Percentiles rank a stretch among this genome's conserved stretches.
Conservation (phyloP, 92 coral and sea anemone genomes). For the Montipora capitata region DNA sequence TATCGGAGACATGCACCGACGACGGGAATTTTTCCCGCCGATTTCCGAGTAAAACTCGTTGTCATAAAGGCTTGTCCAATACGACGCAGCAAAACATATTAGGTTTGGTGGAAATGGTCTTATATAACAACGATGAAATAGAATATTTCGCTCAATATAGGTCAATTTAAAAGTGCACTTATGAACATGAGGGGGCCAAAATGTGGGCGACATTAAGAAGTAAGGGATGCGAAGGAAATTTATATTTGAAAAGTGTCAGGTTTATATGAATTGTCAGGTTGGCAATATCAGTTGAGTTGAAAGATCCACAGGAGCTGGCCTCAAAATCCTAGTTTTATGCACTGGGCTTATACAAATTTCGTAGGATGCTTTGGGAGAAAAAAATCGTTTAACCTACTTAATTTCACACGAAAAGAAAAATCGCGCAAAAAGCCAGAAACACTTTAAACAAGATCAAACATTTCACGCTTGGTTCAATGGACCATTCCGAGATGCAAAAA, state of each 20-base stretch:
- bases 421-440: too few relatives aligned
- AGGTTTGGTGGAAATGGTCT: neutral
- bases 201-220: neutral
- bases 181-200: neutral
- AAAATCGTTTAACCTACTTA: too few relatives aligned
- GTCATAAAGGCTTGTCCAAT: conserved; percentile 23
- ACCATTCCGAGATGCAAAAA: too few relatives aligned
- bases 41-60: conserved; percentile 1
- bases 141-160: neutral
- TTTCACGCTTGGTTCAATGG: too few relatives aligned
- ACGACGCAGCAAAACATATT: conserved; percentile 19
- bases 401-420: too few relatives aligned
- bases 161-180: neutral
- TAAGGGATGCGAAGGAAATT: neutral
- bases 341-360: too few relatives aligned
- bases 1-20: too few relatives aligned
- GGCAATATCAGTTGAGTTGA: neutral
- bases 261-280: neutral
- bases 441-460: too few relatives aligned
- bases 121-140: neutral
- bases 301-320: too few relatives aligned
- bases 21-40: conserved; percentile 34
- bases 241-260: conserved; percentile 4
- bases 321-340: too few relatives aligned
- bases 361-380: too few relatives aligned